phyloP scores from a whole-genome alignment of 2,113 vertebrate genomes.

The Tragulus kanchil region DNA sequence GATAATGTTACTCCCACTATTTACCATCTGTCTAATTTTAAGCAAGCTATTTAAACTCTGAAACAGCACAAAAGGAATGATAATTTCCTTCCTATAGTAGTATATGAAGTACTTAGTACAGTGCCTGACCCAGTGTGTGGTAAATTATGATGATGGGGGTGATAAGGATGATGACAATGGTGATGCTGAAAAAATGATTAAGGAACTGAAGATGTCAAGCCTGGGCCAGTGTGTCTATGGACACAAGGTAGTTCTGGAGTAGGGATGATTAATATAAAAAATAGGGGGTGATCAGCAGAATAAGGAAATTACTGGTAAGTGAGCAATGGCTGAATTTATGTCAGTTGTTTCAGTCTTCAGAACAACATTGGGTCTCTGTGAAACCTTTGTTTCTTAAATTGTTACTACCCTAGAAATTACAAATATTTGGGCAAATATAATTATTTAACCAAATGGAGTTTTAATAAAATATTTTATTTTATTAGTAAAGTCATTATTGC shows the following conservation, averaged over 20 bases:
- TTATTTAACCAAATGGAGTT: not conserved
- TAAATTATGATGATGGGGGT: not conserved
- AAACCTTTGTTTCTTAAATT: not conserved
- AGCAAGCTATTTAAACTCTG: conserved; percentile 39
- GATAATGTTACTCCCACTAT: conserved; percentile 13
- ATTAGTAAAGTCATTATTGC: not conserved
- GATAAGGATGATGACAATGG: not conserved
- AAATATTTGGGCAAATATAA: not conserved
- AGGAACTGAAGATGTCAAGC: not conserved
- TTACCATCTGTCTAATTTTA: conserved; percentile 70
- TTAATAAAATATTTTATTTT: not conserved
- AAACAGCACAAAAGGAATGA: not conserved
- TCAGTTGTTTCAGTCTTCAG: not conserved
- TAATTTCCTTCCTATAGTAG: not conserved
- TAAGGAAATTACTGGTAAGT: not conserved
- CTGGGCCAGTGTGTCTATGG: not conserved
- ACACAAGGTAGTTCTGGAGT: not conserved
- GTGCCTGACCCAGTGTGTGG: not conserved
- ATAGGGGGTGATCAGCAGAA: not conserved
- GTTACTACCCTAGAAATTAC: not conserved
- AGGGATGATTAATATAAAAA: not conserved
- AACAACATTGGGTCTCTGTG: not conserved
- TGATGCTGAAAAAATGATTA: not conserved
- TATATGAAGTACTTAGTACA: not conserved
- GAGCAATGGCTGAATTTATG: not conserved